Conservation (phyloP, 2,113 vertebrate genomes). For the Macquaria australasica region DNA sequence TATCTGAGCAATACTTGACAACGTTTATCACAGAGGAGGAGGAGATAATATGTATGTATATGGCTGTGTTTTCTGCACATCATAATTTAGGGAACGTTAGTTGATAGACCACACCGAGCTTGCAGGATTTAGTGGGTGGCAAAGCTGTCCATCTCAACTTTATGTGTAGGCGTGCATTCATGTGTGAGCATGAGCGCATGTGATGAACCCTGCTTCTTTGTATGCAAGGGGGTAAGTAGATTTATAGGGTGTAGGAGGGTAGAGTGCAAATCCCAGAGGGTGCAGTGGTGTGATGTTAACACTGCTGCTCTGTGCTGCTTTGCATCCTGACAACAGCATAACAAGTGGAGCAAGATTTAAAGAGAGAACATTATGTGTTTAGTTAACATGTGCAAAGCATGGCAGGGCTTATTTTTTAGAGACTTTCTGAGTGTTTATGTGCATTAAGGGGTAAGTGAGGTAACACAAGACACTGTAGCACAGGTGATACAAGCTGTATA, state of each 20-base stretch:
- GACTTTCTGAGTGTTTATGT: constrained; percentile 30
- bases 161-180: constrained; percentile 34
- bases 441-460: background rate
- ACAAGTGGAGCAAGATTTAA: constrained; percentile 63
- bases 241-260: constrained; percentile 62
- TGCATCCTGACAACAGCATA: constrained; percentile 63
- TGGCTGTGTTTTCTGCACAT: constrained; percentile 48
- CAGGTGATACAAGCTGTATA: background rate
- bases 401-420: constrained; percentile 18
- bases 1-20: constrained; percentile 45
- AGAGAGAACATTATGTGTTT: constrained; percentile 37
- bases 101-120: constrained; percentile 41
- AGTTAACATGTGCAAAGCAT: constrained; percentile 26
- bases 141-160: constrained; percentile 46
- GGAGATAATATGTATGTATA: constrained; percentile 23
- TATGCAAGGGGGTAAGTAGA: constrained; percentile 39
- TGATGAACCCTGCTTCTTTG: constrained; percentile 45
- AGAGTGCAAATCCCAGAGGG: constrained; percentile 59
- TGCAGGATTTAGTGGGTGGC: constrained; percentile 49
- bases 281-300: constrained; percentile 51
- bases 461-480: background rate
- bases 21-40: constrained; percentile 48
- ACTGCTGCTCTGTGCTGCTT: constrained; percentile 47
- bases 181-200: constrained; percentile 28
- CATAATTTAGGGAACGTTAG: constrained; percentile 36